A percentile compares a stretch with the other conserved stretches of the same genome.
Evolutionary conservation across 2,888 invertebrate species (phyloP).

Genomic region (Agonum fuliginosum): DNA sequence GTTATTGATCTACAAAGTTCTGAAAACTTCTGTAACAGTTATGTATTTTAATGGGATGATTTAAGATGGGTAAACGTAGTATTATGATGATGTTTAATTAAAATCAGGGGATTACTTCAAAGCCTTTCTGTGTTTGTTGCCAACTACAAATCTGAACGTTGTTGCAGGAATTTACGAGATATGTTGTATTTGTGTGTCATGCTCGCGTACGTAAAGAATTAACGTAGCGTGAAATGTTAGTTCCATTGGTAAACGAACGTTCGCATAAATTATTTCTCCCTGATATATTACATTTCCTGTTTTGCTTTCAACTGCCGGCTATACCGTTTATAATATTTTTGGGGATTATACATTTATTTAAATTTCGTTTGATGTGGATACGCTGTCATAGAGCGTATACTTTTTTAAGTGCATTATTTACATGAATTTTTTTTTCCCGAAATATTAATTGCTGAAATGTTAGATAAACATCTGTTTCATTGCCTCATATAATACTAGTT

Average conservation of each 20-base stretch:
- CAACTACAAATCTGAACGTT: conserved; percentile 15
- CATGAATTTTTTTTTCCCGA: too few relatives aligned
- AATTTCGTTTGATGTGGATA: neutral
- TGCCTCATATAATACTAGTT: too few relatives aligned
- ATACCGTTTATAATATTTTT: conserved; percentile 16
- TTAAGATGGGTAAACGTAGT: conserved; percentile 24
- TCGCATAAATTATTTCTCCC: conserved; percentile 38
- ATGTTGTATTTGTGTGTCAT: conserved; percentile 30
- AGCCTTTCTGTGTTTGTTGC: conserved; percentile 25
- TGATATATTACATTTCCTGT: conserved; percentile 39
- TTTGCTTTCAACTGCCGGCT: conserved; percentile 8
- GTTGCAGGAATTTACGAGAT: conserved; percentile 24
- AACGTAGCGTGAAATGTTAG: conserved; percentile 49
- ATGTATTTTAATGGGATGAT: conserved; percentile 2
- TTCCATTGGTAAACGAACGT: conserved; percentile 39
- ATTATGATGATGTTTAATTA: conserved; percentile 32
- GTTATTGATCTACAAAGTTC: neutral
- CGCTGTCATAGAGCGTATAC: too few relatives aligned
- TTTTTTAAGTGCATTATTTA: too few relatives aligned
- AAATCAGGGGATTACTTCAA: conserved; percentile 37
- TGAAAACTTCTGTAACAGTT: neutral
- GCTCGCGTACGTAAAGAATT: conserved; percentile 37
- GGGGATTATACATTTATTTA: conserved; percentile 18
- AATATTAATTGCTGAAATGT: too few relatives aligned
- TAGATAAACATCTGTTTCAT: too few relatives aligned